Percentiles rank a stretch among this genome's conserved stretches.
Evolutionary conservation across 2,797 vertebrate species (phyloP).

Genomic region (Eupleurogrammus muticus): DNA sequence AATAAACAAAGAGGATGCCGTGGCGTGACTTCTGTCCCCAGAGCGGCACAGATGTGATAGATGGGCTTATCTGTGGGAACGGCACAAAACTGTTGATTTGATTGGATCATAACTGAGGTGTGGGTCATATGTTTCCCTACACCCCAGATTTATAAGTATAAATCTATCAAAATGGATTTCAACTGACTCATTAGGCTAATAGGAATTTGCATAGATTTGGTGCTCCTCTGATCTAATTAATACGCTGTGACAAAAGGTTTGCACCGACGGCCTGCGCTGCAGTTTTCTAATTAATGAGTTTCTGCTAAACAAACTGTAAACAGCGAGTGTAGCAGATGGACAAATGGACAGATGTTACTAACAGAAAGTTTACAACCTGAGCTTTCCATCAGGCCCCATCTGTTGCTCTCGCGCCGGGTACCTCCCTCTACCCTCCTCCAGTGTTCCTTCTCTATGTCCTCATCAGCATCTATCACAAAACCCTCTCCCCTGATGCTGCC

Average conservation of each 20-base stretch:
- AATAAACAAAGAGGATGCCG: constrained; percentile 55
- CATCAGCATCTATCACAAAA: constrained; percentile 70
- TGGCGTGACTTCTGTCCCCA: constrained; percentile 28
- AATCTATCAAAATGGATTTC: constrained; percentile 33
- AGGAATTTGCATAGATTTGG: constrained; percentile 9
- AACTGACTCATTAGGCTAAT: constrained; percentile 37
- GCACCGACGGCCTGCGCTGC: constrained; percentile 23
- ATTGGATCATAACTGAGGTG: constrained; percentile 45
- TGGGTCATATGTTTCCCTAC: constrained; percentile 15
- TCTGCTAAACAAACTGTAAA: constrained; percentile 72
- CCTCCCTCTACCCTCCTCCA: constrained; percentile 81
- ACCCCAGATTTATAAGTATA: constrained; percentile 12
- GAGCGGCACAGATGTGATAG: constrained; percentile 62
- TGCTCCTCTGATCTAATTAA: constrained; percentile 47
- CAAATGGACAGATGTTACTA: constrained; percentile 86
- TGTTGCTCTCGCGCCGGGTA: constrained; percentile 78
- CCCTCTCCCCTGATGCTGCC: constrained; percentile 24
- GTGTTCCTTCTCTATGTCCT: constrained; percentile 60
- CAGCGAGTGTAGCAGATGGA: constrained; percentile 82
- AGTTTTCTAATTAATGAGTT: constrained; percentile 61
- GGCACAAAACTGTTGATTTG: constrained; percentile 47
- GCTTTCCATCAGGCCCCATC: constrained; percentile 84
- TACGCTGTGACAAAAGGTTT: constrained; percentile 27
- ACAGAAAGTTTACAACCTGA: constrained; percentile 88
- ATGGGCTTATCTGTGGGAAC: constrained; percentile 62